Base-by-base conservation (phyloP, 2,797 vertebrate genomes). In the Ceryle rudis region DNA sequence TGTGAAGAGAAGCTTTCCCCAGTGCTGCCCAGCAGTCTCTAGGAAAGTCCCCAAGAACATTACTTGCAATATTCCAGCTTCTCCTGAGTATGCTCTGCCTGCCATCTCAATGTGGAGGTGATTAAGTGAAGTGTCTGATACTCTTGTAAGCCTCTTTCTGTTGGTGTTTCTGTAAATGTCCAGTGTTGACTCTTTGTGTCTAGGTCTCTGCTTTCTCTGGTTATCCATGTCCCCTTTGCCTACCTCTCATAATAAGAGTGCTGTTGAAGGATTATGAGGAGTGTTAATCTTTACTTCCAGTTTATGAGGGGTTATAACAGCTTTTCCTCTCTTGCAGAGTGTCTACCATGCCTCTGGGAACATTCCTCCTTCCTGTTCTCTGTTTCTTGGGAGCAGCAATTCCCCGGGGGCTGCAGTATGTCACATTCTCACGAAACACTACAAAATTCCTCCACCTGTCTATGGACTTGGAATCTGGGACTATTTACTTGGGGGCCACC, bases 401-500 rank as follows among this genome's bases (percentile, higher is more conserved):
- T 95, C 94, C 95, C 20, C 83, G 7, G 57, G 92, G 93, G 85
- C 95, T 95, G 73, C 95, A 95, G 46, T 98, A 99, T 93, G 98
- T 98, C 81, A 98, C 97, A 1, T 99, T 99, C 89, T 96, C 96
- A 2, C 95, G 93, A 85, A 99, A 99, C 3, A 72, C 98, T 94
- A 99, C 99, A 0, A 97, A 97, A 46, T 99, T 99, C 75, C 99
- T 99, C 93, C 99, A 99, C 96, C 96, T 99, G 86, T 99, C 98
- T 14, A 98, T 99, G 97, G 98, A 99, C 93, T 97, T 98, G 52
- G 55, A 85, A 14, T 98, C 99, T 1, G 99, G 99, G 35, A 98
- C 98, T 74, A 97, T 99, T 78, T 99, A 99, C n/a, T 75, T 99
- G 11, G 99, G 99, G 5, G 99, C 99, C 70, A 98, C 98, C 80